These are phyloP conservation scores for Zygogramma bicolorata DNA, from an alignment of 2,888 invertebrate species.

Conservation along the genomic window DNA sequence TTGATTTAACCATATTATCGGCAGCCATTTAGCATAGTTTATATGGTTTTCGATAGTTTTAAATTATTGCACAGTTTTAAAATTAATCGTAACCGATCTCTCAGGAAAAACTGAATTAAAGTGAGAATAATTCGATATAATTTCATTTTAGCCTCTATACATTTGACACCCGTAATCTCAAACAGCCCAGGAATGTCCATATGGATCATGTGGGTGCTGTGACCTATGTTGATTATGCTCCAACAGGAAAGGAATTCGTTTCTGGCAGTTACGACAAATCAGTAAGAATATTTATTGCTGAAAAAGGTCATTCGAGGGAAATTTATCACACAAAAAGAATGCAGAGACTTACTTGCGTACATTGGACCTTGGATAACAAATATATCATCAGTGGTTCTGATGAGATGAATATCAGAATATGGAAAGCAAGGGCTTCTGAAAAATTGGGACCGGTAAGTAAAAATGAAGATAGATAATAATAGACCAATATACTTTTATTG, in stretches of 20 bases:
- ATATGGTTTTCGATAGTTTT: no score
- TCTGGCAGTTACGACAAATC: constrained; percentile 97
- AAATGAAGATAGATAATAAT: no score
- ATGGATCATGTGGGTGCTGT: constrained; percentile 96
- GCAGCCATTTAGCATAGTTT: no score
- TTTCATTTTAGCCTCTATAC: constrained; percentile 86
- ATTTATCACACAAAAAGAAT: constrained; percentile 98
- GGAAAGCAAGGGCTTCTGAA: constrained; percentile 97
- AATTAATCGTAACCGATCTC: no score
- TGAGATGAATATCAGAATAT: constrained; percentile 99
- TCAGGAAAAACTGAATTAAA: no score
- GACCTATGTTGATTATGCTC: constrained; percentile 94
- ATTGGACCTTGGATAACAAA: constrained; percentile 94
- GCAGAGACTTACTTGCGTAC: constrained; percentile 93
- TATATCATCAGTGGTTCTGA: constrained; percentile 96
- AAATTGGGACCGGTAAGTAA: constrained; percentile 91
- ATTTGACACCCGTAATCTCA: constrained; percentile 92
- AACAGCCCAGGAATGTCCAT: constrained; percentile 87
- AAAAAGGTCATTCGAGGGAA: constrained; percentile 89
- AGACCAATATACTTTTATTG: no score
- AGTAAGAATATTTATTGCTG: constrained; percentile 87
- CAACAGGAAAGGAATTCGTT: constrained; percentile 97
- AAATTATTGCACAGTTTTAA: no score
- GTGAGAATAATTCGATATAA: no score
- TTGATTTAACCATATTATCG: no score